phyloP scores from a whole-genome alignment of 2,797 vertebrate species.

The Hyperoplus immaculatus region DNA sequence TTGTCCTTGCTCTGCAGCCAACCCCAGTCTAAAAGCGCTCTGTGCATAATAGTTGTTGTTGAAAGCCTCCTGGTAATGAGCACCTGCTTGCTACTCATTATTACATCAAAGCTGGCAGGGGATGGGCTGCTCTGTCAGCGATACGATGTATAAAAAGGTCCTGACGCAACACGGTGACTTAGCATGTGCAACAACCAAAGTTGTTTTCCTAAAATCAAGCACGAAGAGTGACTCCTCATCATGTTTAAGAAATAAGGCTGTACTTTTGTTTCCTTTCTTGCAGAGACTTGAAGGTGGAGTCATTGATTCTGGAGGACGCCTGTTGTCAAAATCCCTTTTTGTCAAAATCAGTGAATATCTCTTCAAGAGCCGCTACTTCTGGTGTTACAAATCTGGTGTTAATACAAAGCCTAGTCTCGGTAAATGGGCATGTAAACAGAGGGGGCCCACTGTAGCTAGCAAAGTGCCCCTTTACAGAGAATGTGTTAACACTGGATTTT shows the following conservation, averaged over 20 bases:
- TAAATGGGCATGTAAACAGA: too few relatives aligned
- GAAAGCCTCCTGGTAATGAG: slow-evolving; percentile 58
- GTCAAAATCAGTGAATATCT: too few relatives aligned
- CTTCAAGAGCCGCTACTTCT: too few relatives aligned
- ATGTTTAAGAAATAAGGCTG: not conserved
- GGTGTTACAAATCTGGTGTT: too few relatives aligned
- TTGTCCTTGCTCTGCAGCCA: slow-evolving; percentile 18
- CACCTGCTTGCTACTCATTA: slow-evolving; percentile 64
- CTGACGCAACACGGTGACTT: slow-evolving; percentile 39
- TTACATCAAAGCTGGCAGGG: slow-evolving; percentile 60
- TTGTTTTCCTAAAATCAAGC: slow-evolving; percentile 19
- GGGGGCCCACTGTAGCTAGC: too few relatives aligned
- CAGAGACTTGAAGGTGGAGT: too few relatives aligned
- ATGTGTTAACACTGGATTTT: too few relatives aligned
- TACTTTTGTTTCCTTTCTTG: not conserved
- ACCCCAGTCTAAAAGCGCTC: slow-evolving; percentile 40
- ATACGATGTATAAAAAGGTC: slow-evolving; percentile 41
- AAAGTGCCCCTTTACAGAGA: too few relatives aligned
- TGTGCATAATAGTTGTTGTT: slow-evolving; percentile 62
- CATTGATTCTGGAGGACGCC: too few relatives aligned
- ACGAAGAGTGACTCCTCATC: not conserved
- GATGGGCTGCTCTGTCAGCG: slow-evolving; percentile 40
- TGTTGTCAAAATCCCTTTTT: too few relatives aligned
- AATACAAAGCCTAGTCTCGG: too few relatives aligned
- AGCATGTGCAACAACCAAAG: slow-evolving; percentile 14